These are phyloP conservation scores for Phaethornis superciliosus DNA, from an alignment of 2,113 vertebrate species.

Conservation along the genomic window DNA sequence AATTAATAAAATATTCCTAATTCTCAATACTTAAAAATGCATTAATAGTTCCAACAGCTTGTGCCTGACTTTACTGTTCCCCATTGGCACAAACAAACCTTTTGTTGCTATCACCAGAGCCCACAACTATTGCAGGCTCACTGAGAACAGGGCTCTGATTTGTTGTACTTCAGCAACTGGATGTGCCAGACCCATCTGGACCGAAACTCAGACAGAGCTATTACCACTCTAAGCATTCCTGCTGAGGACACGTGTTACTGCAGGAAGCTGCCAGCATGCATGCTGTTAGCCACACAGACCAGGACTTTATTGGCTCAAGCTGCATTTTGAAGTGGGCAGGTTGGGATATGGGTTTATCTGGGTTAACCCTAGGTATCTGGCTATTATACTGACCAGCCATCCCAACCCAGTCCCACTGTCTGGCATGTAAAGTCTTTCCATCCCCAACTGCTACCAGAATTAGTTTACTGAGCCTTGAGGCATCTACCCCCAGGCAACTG, in stretches of 20 bases:
- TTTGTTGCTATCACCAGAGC: constrained; percentile 50
- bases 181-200: constrained; percentile 28
- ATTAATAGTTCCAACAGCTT: constrained; percentile 51
- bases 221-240: not conserved
- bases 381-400: not conserved
- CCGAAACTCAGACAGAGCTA: constrained; percentile 14
- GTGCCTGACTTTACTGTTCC: constrained; percentile 53
- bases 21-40: constrained; percentile 66
- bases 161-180: not conserved
- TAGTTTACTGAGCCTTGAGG: not conserved
- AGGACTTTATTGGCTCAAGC: not conserved
- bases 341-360: not conserved
- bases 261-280: not conserved
- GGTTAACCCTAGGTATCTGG: not conserved
- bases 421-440: not conserved
- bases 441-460: not conserved
- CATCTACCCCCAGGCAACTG: not conserved
- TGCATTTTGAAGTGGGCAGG: not conserved
- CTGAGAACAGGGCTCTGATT: constrained; percentile 16
- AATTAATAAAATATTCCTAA: constrained; percentile 59
- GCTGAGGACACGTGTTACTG: not conserved
- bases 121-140: constrained; percentile 31
- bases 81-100: constrained; percentile 61
- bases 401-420: not conserved
- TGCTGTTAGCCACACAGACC: not conserved